Percentiles rank a stretch among this genome's conserved stretches.
These are phyloP conservation scores for Pristionchus japonicus DNA, from an alignment of 2,888 invertebrate genomes.

Conservation along the genomic window DNA sequence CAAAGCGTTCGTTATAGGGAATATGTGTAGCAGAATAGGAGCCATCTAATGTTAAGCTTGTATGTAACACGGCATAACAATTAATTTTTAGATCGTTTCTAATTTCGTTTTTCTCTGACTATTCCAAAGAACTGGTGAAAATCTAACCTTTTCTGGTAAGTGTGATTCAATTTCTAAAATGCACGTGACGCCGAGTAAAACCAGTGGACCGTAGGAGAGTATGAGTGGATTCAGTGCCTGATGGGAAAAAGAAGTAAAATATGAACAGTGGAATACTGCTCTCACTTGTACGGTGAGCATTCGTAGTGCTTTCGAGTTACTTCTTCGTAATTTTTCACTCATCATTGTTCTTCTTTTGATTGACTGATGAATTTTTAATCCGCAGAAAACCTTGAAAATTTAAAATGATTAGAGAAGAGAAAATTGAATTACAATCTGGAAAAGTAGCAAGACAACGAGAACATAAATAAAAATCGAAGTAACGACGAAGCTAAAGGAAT, in stretches of 20 bases:
- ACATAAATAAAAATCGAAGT: not conserved
- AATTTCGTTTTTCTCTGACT: not conserved
- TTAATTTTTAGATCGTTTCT: not conserved
- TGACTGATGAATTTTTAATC: not conserved
- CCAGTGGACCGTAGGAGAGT: not conserved
- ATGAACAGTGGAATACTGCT: not conserved
- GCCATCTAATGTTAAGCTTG: not conserved
- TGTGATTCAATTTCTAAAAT: not conserved
- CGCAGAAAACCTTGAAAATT: not conserved
- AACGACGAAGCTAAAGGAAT: not conserved
- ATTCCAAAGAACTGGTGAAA: not conserved
- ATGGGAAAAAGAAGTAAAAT: too few relatives aligned
- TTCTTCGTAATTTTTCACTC: not conserved
- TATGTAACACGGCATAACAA: not conserved
- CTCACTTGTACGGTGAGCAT: not conserved
- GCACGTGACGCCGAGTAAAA: not conserved
- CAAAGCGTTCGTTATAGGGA: not conserved
- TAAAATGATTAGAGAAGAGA: not conserved
- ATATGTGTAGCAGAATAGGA: not conserved
- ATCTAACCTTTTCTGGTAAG: not conserved
- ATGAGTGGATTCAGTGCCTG: not conserved
- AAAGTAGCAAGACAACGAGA: not conserved
- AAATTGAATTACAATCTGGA: not conserved
- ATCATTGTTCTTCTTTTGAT: not conserved
- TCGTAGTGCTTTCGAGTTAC: not conserved